Evolutionary conservation across 2,113 vertebrate species (phyloP).

Genomic region (Phocoena sinus): DNA sequence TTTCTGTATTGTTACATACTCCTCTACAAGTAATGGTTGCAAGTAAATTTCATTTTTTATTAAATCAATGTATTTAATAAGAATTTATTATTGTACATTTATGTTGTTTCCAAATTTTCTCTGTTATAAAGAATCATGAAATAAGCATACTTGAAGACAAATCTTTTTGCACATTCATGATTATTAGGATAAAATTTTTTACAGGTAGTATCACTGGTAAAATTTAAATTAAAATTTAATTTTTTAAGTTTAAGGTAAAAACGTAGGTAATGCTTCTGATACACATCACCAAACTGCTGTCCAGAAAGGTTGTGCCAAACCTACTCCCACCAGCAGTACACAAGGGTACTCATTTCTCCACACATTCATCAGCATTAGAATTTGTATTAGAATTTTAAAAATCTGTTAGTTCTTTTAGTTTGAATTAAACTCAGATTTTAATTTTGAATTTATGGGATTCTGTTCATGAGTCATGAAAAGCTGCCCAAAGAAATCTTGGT

Average conservation of each 20-base stretch:
- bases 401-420: neutral
- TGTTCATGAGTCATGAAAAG: slow-evolving; percentile 13
- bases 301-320: neutral
- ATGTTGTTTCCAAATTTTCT: slow-evolving; percentile 1
- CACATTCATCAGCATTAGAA: neutral
- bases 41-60: neutral
- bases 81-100: neutral
- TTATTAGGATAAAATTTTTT: neutral
- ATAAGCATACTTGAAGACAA: neutral
- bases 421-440: neutral
- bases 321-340: neutral
- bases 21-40: neutral
- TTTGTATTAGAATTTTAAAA: neutral
- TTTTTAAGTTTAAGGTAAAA: neutral
- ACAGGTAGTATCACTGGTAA: neutral
- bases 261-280: neutral
- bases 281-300: neutral
- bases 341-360: neutral
- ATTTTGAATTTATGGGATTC: neutral
- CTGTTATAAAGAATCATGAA: neutral
- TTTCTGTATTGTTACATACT: neutral
- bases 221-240: neutral
- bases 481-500: slow-evolving; percentile 4
- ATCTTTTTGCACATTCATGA: neutral
- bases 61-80: slow-evolving; percentile 1